These are phyloP conservation scores for Pseudopleuronectes americanus DNA, from an alignment of 2,797 vertebrate genomes.

Conservation along the genomic window DNA sequence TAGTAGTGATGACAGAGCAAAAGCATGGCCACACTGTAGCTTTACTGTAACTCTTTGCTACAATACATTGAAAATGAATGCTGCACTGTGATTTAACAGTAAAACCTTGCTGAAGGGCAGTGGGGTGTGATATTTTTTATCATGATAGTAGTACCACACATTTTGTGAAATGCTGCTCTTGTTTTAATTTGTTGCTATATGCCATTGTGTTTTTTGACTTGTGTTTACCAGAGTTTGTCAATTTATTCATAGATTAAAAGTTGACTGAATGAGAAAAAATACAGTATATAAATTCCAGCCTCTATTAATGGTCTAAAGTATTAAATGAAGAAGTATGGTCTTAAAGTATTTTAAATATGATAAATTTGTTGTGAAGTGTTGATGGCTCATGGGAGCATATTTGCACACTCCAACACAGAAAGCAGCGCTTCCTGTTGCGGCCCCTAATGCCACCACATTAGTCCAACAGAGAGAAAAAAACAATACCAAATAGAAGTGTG, in stretches of 20 bases:
- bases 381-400: constrained; percentile 9
- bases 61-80: constrained; percentile 36
- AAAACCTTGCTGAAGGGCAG: not conserved
- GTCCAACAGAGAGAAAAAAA: constrained; percentile 30
- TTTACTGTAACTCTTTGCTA: constrained; percentile 28
- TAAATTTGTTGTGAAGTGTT: not conserved
- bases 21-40: constrained; percentile 47
- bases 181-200: no score
- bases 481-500: constrained; percentile 32
- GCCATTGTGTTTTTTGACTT: not conserved
- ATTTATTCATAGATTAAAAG: not conserved
- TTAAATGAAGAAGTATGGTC: no score
- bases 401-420: not conserved
- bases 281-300: no score
- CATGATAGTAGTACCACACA: no score
- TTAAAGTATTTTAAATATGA: not conserved
- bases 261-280: not conserved
- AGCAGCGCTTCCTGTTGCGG: constrained; percentile 9
- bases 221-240: not conserved
- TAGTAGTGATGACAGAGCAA: constrained; percentile 78
- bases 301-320: not conserved
- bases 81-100: not conserved
- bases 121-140: no score
- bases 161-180: no score
- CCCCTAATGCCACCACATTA: not conserved